Evolutionary conservation across 2,888 invertebrate species (phyloP).

Genomic region (Parnassius apollo): DNA sequence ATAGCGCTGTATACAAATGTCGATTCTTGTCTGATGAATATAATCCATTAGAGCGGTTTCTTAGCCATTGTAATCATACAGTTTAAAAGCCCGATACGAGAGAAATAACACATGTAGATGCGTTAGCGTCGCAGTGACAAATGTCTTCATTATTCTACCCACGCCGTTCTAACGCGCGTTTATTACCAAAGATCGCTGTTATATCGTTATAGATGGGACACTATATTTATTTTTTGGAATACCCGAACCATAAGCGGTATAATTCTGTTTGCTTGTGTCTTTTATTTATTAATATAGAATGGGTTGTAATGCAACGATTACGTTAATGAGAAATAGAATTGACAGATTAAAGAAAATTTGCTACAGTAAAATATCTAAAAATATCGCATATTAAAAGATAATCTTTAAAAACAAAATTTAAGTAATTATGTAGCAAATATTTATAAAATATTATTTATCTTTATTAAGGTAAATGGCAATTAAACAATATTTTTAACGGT

Average conservation of each 20-base stretch:
- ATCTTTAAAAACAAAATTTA: too few relatives aligned
- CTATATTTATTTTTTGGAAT: slow-evolving; percentile 26
- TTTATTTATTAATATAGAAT: slow-evolving; percentile 13
- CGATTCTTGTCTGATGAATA: slow-evolving; percentile 6
- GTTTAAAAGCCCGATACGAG: slow-evolving; percentile 16
- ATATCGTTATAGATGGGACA: slow-evolving; percentile 31
- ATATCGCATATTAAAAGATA: too few relatives aligned
- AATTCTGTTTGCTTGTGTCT: slow-evolving; percentile 8
- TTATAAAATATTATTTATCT: too few relatives aligned
- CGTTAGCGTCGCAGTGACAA: slow-evolving; percentile 43
- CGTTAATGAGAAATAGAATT: too few relatives aligned
- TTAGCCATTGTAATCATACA: slow-evolving; percentile 28
- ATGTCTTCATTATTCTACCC: slow-evolving; percentile 71
- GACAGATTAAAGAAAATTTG: too few relatives aligned
- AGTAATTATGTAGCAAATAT: too few relatives aligned
- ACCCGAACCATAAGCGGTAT: slow-evolving; percentile 9
- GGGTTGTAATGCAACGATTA: background rate
- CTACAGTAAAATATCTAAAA: too few relatives aligned
- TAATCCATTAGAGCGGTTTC: slow-evolving; percentile 7
- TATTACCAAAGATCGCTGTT: slow-evolving; percentile 31
- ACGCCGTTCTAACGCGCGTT: slow-evolving; percentile 42
- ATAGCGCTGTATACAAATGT: slow-evolving; percentile 9
- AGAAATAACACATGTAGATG: slow-evolving; percentile 18
- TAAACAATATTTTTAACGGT: too few relatives aligned
- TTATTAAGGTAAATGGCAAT: too few relatives aligned